phyloP scores from a whole-genome alignment of 2,113 vertebrate genomes.

The Murina feae region DNA sequence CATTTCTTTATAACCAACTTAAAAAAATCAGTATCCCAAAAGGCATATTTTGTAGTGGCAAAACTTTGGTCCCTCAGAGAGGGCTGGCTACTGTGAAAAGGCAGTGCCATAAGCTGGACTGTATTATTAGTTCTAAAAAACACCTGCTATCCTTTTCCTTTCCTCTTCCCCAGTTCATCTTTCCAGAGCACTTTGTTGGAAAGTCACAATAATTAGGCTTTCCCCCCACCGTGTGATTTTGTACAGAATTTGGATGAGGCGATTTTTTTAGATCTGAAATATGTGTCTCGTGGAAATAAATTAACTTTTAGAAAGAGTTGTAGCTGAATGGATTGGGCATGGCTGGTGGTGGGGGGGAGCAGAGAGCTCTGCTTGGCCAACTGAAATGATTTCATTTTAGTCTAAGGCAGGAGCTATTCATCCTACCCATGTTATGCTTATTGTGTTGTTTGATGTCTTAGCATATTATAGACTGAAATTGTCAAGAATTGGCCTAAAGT shows the following conservation, averaged over 20 bases:
- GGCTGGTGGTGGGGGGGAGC: neutral
- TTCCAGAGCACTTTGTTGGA: conserved; percentile 53
- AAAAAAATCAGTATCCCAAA: neutral
- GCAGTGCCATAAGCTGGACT: conserved; percentile 14
- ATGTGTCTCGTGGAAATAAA: conserved; percentile 60
- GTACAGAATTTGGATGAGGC: conserved; percentile 41
- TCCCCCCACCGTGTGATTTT: conserved; percentile 45
- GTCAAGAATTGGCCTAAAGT: conserved; percentile 69
- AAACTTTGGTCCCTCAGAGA: neutral
- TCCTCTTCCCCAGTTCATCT: neutral
- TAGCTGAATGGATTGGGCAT: conserved; percentile 37
- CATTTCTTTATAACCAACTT: neutral
- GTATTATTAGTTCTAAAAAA: neutral
- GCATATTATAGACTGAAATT: conserved; percentile 51
- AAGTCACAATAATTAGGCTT: conserved; percentile 40
- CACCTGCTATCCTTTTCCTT: neutral
- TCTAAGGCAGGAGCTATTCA: conserved; percentile 8
- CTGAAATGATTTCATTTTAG: conserved; percentile 28
- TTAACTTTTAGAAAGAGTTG: conserved; percentile 61
- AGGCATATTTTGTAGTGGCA: neutral
- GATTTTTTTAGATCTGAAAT: conserved; percentile 41
- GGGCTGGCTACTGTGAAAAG: conserved; percentile 43
- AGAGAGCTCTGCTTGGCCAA: neutral
- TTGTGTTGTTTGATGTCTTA: conserved; percentile 62
- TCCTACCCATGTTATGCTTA: conserved; percentile 5